Evolutionary conservation across 2,888 invertebrate genomes (phyloP), one percentile per base, ranked within the genome.

Genomic region (Latheticus oryzae): DNA sequence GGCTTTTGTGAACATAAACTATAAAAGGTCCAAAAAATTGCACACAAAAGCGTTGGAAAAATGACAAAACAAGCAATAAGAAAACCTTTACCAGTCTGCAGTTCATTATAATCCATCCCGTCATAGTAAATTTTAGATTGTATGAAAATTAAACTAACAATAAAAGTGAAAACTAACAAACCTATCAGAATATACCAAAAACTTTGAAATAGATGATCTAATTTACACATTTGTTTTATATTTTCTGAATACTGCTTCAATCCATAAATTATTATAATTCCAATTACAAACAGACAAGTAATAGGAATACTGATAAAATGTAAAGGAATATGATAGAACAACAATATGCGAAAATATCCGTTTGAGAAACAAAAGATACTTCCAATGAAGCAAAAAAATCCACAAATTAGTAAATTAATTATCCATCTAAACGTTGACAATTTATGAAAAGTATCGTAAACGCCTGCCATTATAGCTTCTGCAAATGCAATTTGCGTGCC

Each of bases 401-500:
- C 17, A 53, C 60, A 60, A 11, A 52, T 8, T 13, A 60, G 1
- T 1, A 57, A 13, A 13, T 60, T 57, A 17, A 60, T 32, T 2
- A 57, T n/a, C 32, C 37, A 47, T 5, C 57, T 43, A 24, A 15
- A 37, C 15, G 33, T 40, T 8, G 26, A 9, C 2, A 56, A 26
- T 12, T 35, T 40, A 7, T 16, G 7, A 15, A 60, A 52, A 15
- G 48, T 48, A 9, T 60, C 60, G 13, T 37, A 57, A 8, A 60
- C 8, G 2, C 32, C 53, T 1, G 53, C 30, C 48, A 57, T 35
- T 21, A 53, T 43, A 5, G 53, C 43, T 24, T 53, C 48, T 32
- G 43, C 12, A 2, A 57, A 1, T 8, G 42, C 57, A 24, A 60
- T 38, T 38, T 60, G 60, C 5, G 60, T 60, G 13, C 60, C 53